Conservation (phyloP, 2,888 invertebrate genomes). For the Drosophila prolongata region DNA sequence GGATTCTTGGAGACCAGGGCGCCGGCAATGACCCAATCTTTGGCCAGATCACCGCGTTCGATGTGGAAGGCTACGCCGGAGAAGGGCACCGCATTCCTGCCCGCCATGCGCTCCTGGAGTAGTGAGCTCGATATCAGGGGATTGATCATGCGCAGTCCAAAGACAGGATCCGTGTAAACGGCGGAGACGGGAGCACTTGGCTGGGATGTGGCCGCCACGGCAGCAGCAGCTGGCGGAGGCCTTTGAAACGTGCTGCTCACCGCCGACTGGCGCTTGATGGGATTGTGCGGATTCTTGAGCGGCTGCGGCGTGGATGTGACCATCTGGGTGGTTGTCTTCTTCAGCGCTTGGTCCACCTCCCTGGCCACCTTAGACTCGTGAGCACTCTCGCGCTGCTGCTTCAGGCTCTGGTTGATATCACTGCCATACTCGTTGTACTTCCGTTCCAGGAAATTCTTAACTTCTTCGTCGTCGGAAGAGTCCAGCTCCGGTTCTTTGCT, state of each 20-base stretch:
- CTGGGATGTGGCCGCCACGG: conserved; percentile 5
- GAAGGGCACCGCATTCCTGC: conserved; percentile 90
- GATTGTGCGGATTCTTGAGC: conserved; percentile 80
- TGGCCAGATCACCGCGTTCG: conserved; percentile 87
- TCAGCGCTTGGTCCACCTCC: conserved; percentile 68
- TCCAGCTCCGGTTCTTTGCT: conserved; percentile 85
- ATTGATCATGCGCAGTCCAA: conserved; percentile 90
- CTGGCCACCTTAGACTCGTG: conserved; percentile 76
- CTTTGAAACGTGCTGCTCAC: conserved; percentile 69
- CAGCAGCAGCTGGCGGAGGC: conserved; percentile 45
- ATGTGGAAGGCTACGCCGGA: conserved; percentile 88
- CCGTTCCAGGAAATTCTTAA: conserved; percentile 89
- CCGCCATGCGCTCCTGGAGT: conserved; percentile 91
- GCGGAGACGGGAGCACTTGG: conserved; percentile 44
- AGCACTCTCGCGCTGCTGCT: conserved; percentile 83
- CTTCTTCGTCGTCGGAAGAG: conserved; percentile 93
- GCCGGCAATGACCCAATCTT: conserved; percentile 96
- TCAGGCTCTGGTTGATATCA: conserved; percentile 87
- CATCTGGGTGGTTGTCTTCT: conserved; percentile 16
- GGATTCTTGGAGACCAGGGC: conserved; percentile 91
- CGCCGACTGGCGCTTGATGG: conserved; percentile 62
- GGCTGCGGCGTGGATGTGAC: conserved; percentile 41
- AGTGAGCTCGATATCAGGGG: conserved; percentile 91
- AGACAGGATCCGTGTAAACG: conserved; percentile 89
- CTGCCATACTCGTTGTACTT: conserved; percentile 90